Base-by-base conservation (phyloP, 2,888 invertebrate genomes). In the Anodontia alba region DNA sequence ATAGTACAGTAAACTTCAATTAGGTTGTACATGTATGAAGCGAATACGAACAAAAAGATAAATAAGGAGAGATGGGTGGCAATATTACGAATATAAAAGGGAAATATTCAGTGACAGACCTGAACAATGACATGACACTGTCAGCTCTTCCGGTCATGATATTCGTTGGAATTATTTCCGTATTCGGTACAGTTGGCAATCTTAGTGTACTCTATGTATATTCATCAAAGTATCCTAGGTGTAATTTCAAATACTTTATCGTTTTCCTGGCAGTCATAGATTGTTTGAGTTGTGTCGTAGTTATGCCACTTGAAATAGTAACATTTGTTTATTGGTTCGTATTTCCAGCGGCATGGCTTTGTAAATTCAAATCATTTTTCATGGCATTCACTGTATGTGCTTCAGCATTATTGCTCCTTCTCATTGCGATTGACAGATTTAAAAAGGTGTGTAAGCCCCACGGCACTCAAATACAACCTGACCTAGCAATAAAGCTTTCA, bases 231-330 rank as follows among this genome's bases (percentile, higher is more conserved):
- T 86, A 86, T 66, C 86, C 86, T 36, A 74, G 29, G 36, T 86
- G 86, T 31, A 86, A 86, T 68, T 86, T 86, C 57, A 83, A 83
- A 36, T 79, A 86, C 54, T 86, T 86, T 51, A 83, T 86, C 8
- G 49, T 86, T 15, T 71, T 83, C n/a, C 66, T 86, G 5, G 83
- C 83, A 1, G 79, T 68, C 20, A 57, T 86, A 29, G 83, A 86
- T 42, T 69, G 83, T 8, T 29, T 51, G 12, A 83, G 86, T 69
- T 86, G 86, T 54, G 33, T 42, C 1, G 43, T 86, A 10, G 49
- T 83, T 62, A 86, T 86, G 81, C 86, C 86, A 1, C 38, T 81
- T n/a, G 86, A 86, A 43, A 83, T 83, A n/a, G 54, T 79, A 29
- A 86, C 86, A 12, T 76, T 83, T 7, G 8, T 79, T 1, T n/a